Percentiles rank a stretch among this genome's conserved stretches.
Conservation (phyloP, 1,140 invertebrate species). For the Aphaenogaster rudis region DNA sequence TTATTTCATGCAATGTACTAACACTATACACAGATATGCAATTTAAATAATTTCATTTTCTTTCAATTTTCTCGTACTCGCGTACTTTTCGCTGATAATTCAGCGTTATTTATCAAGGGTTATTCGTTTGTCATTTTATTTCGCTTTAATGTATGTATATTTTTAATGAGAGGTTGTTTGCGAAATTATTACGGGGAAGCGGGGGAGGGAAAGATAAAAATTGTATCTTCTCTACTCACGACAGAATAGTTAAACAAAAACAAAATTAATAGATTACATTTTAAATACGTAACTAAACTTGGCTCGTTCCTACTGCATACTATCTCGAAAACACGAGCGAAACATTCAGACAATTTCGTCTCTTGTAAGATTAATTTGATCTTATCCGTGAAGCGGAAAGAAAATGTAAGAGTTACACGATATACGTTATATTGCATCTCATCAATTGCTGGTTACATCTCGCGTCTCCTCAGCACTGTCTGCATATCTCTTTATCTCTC, state of each 20-base stretch:
- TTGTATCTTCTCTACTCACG: no score
- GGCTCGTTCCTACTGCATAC: neutral
- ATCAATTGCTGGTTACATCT: neutral
- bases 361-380: constrained; percentile 24
- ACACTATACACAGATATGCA: neutral
- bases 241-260: neutral
- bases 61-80: neutral
- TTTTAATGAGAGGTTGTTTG: neutral
- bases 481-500: constrained; percentile 3
- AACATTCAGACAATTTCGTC: constrained; percentile 12
- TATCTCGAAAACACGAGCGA: neutral
- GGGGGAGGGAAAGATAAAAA: neutral
- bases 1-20: neutral
- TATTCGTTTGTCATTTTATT: neutral
- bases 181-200: neutral
- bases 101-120: neutral
- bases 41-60: neutral
- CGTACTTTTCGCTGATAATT: neutral
- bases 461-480: constrained; percentile 8
- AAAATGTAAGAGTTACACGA: constrained; percentile 13
- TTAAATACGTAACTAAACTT: neutral
- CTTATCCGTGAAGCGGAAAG: neutral
- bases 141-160: neutral
- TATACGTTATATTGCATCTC: neutral
- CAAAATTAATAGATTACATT: neutral